phyloP scores from a whole-genome alignment of 2,113 vertebrate species.

The Eubucco bourcierii region DNA sequence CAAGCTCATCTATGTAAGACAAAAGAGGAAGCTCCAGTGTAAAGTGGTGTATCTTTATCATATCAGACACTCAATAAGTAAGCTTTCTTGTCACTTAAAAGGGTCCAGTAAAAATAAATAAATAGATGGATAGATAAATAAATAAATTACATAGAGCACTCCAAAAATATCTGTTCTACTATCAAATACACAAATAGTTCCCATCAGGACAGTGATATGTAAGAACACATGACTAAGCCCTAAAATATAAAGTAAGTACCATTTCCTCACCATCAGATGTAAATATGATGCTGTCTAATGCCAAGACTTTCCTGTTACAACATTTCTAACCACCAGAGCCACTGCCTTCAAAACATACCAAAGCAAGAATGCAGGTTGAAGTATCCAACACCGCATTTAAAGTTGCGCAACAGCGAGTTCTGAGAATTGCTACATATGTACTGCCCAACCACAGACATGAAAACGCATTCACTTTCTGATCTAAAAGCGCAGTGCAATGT shows the following conservation, averaged over 20 bases:
- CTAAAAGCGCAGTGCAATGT: slow-evolving; percentile 15
- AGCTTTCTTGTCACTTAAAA: neutral
- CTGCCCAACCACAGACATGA: slow-evolving; percentile 4
- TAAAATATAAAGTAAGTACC: slow-evolving; percentile 4
- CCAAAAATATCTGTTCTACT: neutral
- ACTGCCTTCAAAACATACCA: slow-evolving; percentile 13
- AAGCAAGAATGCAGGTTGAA: slow-evolving; percentile 26
- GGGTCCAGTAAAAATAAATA: neutral
- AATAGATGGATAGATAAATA: neutral
- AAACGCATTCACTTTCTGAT: slow-evolving; percentile 29
- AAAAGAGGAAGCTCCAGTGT: neutral
- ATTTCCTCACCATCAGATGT: slow-evolving; percentile 19
- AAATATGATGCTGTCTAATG: neutral
- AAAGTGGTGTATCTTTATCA: neutral
- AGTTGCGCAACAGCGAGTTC: slow-evolving; percentile 31
- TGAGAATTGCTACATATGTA: slow-evolving; percentile 29
- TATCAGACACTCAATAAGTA: neutral
- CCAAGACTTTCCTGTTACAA: slow-evolving; percentile 21
- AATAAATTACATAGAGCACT: neutral
- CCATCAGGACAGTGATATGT: neutral
- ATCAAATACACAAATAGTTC: neutral
- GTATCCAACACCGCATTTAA: slow-evolving; percentile 25
- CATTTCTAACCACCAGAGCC: slow-evolving; percentile 25
- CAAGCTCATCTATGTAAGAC: neutral
- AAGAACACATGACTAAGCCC: neutral